A percentile compares a stretch with the other conserved stretches of the same genome.
These are phyloP conservation scores for Malurus leucopterus DNA, from an alignment of 2,797 vertebrate genomes.

Conservation along the genomic window DNA sequence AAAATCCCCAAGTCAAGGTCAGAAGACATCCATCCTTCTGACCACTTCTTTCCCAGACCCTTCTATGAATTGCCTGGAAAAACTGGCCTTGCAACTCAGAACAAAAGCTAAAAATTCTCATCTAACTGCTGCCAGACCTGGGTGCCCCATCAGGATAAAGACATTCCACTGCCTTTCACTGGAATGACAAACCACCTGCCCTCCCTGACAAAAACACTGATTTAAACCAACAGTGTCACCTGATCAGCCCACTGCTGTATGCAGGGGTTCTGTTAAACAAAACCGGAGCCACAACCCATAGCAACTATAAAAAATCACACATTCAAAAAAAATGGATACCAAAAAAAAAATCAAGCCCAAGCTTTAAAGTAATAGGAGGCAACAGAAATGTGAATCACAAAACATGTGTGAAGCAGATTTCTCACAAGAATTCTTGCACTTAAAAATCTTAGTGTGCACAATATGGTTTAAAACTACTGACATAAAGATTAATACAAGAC, in stretches of 20 bases:
- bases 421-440: background rate
- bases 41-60: background rate
- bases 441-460: background rate
- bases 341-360: background rate
- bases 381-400: background rate
- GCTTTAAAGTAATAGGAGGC: background rate
- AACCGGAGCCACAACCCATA: background rate
- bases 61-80: background rate
- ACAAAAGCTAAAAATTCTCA: background rate
- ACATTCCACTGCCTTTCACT: background rate
- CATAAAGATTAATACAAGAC: background rate
- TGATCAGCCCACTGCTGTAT: background rate
- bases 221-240: background rate
- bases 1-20: background rate
- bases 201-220: background rate
- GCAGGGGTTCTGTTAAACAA: background rate
- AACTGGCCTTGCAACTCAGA: background rate
- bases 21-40: background rate
- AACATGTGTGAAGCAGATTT: background rate
- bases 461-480: background rate
- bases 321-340: background rate
- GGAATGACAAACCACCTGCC: background rate
- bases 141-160: background rate
- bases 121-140: background rate
- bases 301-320: background rate